Conservation (phyloP, 1,140 invertebrate species). For the Drosophila lini region DNA sequence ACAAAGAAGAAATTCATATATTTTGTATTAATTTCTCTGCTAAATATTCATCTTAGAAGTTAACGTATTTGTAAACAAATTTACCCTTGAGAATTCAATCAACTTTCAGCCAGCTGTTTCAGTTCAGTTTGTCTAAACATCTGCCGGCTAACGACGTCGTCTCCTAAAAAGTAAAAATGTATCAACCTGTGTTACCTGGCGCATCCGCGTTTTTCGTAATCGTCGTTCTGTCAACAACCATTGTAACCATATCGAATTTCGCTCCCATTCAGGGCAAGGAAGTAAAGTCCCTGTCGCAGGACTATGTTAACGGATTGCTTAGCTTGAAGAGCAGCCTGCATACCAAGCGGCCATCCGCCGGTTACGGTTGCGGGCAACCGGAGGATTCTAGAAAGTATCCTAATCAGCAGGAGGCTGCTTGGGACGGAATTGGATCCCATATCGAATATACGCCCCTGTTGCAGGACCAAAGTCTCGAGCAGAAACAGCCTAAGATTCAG, state of each 20-base stretch:
- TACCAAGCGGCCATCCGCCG: constrained; percentile 15
- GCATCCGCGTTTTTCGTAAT: constrained; percentile 19
- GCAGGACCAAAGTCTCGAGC: constrained; percentile 3
- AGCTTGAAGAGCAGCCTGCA: constrained; percentile 56
- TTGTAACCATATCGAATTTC: constrained; percentile 9
- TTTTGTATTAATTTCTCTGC: no score
- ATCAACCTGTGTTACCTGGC: constrained; percentile 17
- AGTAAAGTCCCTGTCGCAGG: neutral
- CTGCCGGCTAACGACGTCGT: constrained; percentile 13
- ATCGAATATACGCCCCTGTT: neutral
- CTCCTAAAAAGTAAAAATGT: constrained; percentile 57
- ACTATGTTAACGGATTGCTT: constrained; percentile 65
- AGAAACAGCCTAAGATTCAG: constrained; percentile 16
- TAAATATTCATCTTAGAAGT: neutral
- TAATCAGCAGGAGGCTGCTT: neutral
- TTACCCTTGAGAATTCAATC: neutral
- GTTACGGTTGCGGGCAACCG: neutral
- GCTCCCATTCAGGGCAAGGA: neutral
- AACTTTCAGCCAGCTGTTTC: neutral
- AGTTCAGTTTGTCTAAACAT: constrained; percentile 41
- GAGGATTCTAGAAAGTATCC: neutral
- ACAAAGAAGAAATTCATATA: neutral
- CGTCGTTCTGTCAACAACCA: constrained; percentile 10
- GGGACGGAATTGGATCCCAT: neutral
- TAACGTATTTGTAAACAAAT: neutral